A percentile compares a stretch with the other conserved stretches of the same genome.
These are phyloP conservation scores for Patagioenas fasciata DNA, from an alignment of 2,113 vertebrate species.

Conservation along the genomic window DNA sequence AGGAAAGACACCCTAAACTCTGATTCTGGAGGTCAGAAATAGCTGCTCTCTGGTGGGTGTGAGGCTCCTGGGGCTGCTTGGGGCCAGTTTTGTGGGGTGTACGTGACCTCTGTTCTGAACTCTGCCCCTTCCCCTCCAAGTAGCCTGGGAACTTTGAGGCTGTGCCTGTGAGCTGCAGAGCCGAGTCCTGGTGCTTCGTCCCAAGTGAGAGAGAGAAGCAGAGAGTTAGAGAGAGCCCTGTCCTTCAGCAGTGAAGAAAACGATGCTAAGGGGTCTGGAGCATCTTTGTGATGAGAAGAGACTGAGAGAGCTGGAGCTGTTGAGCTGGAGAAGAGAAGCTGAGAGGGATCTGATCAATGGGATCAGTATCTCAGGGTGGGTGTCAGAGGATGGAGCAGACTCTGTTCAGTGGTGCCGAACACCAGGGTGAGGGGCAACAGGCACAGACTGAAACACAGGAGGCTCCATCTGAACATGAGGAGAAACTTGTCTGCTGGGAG, in stretches of 20 bases:
- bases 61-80: not conserved
- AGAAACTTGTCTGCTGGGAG: too few relatives aligned
- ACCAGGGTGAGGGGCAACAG: too few relatives aligned
- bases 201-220: not conserved
- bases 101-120: not conserved
- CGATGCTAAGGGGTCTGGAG: too few relatives aligned
- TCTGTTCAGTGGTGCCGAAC: too few relatives aligned
- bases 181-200: not conserved
- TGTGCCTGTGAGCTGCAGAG: not conserved
- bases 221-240: not conserved
- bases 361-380: too few relatives aligned
- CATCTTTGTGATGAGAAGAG: too few relatives aligned
- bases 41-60: not conserved
- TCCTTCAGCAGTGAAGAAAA: not conserved
- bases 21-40: constrained; percentile 17
- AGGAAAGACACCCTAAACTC: constrained; percentile 46
- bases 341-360: too few relatives aligned
- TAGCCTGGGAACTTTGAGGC: not conserved
- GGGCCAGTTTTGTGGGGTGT: not conserved
- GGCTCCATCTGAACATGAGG: too few relatives aligned
- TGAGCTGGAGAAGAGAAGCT: too few relatives aligned
- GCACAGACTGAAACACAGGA: too few relatives aligned
- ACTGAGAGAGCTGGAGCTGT: too few relatives aligned
- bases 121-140: not conserved
- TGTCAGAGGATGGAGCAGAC: too few relatives aligned